These are phyloP conservation scores for Zoroaster sp. DNA, from an alignment of 53 echinoderm and acorn worm species.

Conservation along the genomic window DNA sequence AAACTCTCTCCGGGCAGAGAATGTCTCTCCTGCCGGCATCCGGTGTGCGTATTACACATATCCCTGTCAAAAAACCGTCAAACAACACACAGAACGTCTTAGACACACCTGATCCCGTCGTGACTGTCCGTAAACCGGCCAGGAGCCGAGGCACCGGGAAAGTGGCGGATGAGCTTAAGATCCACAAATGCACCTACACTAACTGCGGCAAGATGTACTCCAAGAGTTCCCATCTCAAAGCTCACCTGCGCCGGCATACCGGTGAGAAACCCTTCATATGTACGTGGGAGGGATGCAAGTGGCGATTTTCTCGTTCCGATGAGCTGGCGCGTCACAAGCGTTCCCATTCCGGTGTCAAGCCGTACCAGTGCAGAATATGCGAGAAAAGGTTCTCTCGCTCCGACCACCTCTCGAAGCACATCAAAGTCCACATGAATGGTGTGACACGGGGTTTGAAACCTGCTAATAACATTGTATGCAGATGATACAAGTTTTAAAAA, in stretches of 20 bases:
- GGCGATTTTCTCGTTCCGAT: slow-evolving; percentile 96
- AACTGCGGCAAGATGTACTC: slow-evolving; percentile 99
- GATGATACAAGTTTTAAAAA: background rate
- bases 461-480: background rate
- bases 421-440: slow-evolving; percentile 93
- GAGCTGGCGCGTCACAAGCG: slow-evolving; percentile 97
- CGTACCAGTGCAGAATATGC: slow-evolving; percentile 95
- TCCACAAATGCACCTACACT: slow-evolving; percentile 95
- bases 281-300: slow-evolving; percentile 98
- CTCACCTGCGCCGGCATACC: slow-evolving; percentile 92
- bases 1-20: background rate
- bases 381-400: slow-evolving; percentile 97
- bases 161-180: slow-evolving; percentile 95
- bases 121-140: slow-evolving; percentile 1
- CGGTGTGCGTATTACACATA: slow-evolving; percentile 89
- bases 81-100: background rate
- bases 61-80: slow-evolving; percentile 60
- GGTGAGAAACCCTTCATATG: slow-evolving; percentile 98
- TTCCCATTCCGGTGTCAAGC: slow-evolving; percentile 96
- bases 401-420: slow-evolving; percentile 95
- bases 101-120: background rate
- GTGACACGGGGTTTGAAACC: slow-evolving; percentile 72
- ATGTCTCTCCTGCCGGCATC: slow-evolving; percentile 78
- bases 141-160: slow-evolving; percentile 54
- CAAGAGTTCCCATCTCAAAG: slow-evolving; percentile 97